Evolutionary conservation across 35 echinoderm and acorn worm genomes (phyloP).

Genomic region (Eucidaris tribuloides): DNA sequence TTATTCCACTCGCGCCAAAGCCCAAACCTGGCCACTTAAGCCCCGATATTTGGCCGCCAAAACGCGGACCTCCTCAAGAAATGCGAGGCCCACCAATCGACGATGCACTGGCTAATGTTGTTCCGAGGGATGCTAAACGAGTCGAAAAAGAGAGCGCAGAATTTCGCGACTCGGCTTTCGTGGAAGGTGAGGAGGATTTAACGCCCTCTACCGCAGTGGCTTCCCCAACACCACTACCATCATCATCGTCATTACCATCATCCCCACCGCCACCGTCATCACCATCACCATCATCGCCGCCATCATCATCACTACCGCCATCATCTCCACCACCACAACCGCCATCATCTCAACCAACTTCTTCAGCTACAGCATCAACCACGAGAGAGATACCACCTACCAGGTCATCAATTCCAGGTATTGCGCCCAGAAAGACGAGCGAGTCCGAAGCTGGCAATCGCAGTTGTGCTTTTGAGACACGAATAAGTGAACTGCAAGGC

Average conservation of each 20-base stretch:
- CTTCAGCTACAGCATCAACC: not conserved
- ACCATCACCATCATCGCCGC: not conserved
- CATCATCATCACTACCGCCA: not conserved
- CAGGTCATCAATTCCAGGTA: not conserved
- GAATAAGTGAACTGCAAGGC: constrained; percentile 75
- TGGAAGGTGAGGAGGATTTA: constrained; percentile 6
- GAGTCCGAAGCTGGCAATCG: constrained; percentile 37
- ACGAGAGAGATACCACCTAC: too few species aligned
- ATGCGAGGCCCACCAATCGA: not conserved
- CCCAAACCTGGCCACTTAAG: not conserved
- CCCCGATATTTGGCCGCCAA: constrained; percentile 1
- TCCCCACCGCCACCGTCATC: not conserved
- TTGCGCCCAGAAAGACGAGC: not conserved
- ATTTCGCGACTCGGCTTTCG: not conserved
- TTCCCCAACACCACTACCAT: not conserved
- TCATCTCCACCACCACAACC: not conserved
- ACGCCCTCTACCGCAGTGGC: not conserved
- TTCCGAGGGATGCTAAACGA: not conserved
- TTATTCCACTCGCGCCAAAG: not conserved
- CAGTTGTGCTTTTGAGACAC: constrained; percentile 64
- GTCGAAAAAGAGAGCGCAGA: not conserved
- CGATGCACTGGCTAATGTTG: not conserved
- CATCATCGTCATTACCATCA: too few species aligned
- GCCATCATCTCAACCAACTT: not conserved
- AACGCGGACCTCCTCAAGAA: not conserved